Evolutionary conservation across 2,888 invertebrate genomes (phyloP).

Genomic region (Cristatella mucedo): DNA sequence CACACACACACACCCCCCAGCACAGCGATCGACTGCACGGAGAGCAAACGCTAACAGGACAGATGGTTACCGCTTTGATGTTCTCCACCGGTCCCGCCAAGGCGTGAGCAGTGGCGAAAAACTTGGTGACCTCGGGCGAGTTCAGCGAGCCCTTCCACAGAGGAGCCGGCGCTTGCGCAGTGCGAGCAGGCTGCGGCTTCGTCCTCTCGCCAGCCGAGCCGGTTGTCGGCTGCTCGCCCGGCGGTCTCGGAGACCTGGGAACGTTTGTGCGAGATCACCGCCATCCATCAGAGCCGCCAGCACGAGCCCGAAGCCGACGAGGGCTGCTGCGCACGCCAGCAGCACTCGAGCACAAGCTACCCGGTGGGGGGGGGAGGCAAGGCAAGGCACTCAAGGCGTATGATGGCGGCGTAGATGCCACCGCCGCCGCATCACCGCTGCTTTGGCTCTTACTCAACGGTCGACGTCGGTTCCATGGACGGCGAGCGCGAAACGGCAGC

Average conservation of each 20-base stretch:
- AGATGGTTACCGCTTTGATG: slow-evolving; percentile 5
- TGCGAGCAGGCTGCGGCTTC: slow-evolving; percentile 18
- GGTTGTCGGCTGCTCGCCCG: slow-evolving; percentile 13
- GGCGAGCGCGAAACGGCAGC: too few relatives aligned
- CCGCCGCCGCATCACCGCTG: too few relatives aligned
- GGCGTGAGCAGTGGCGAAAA: slow-evolving; percentile 63
- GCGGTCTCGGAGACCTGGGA: slow-evolving; percentile 6
- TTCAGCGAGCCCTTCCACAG: slow-evolving; percentile 70
- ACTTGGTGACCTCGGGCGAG: slow-evolving; percentile 78
- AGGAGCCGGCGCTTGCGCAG: slow-evolving; percentile 34
- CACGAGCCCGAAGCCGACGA: slow-evolving; percentile 6
- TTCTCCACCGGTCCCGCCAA: slow-evolving; percentile 44
- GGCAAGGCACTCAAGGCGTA: too few relatives aligned
- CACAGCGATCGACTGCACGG: too few relatives aligned
- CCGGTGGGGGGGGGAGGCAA: too few relatives aligned
- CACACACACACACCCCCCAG: too few relatives aligned
- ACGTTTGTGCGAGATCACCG: too few relatives aligned
- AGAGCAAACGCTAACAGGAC: too few relatives aligned
- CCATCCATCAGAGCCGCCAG: too few relatives aligned
- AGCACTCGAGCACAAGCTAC: background rate
- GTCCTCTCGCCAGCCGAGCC: slow-evolving; percentile 15
- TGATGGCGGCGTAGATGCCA: too few relatives aligned
- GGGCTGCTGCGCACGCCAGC: slow-evolving; percentile 2
- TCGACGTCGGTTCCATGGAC: too few relatives aligned
- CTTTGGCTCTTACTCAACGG: too few relatives aligned